Evolutionary conservation across 2,888 invertebrate genomes (phyloP).

Genomic region (Napeogenes sylphis): DNA sequence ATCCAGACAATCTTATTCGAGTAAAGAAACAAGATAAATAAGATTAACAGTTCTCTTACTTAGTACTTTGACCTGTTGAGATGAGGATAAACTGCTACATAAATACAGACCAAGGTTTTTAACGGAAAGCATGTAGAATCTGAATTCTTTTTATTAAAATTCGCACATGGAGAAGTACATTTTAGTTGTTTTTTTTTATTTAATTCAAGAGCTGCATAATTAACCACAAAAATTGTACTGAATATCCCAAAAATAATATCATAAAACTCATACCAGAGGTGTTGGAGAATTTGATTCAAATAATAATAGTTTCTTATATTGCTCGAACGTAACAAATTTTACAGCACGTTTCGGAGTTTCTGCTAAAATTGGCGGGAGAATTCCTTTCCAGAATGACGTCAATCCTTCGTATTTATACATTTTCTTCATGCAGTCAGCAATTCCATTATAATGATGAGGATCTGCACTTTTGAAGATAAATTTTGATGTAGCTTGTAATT

Average conservation of each 20-base stretch:
- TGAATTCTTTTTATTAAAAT: no score
- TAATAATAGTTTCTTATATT: conserved; percentile 90
- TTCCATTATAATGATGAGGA: conserved; percentile 84
- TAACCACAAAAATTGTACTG: no score
- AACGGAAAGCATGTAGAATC: no score
- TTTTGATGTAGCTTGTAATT: conserved; percentile 58
- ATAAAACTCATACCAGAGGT: conserved; percentile 80
- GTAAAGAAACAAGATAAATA: no score
- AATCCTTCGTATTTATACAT: conserved; percentile 92
- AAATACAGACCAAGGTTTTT: no score
- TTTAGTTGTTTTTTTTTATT: no score
- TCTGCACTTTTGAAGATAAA: conserved; percentile 51
- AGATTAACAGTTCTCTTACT: no score
- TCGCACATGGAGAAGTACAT: no score
- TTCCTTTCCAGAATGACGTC: conserved; percentile 94
- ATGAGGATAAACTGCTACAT: no score
- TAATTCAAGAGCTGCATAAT: no score
- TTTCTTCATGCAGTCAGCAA: conserved; percentile 91
- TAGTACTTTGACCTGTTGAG: no score
- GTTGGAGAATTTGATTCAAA: conserved; percentile 86
- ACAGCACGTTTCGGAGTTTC: conserved; percentile 97
- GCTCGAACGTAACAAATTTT: conserved; percentile 96
- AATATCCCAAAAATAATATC: not conserved
- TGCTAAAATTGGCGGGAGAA: conserved; percentile 93
- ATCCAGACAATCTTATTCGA: no score